Conservation (phyloP, 2,113 vertebrate genomes). For the Leuciscus idus region DNA sequence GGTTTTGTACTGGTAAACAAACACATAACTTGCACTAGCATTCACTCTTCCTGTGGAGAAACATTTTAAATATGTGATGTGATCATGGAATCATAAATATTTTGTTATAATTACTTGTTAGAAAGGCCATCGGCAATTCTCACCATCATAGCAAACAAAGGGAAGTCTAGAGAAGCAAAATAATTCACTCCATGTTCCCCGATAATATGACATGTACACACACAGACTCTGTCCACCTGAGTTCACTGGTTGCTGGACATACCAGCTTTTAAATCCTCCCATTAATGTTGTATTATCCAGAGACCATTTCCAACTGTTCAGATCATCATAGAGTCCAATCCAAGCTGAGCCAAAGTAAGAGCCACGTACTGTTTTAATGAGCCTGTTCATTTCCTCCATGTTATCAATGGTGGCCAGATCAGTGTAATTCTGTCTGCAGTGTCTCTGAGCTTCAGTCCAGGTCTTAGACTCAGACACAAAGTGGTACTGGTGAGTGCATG, state of each 20-base stretch:
- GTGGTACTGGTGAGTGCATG: slow-evolving; percentile 37
- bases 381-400: slow-evolving; percentile 18
- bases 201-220: background rate
- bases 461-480: slow-evolving; percentile 23
- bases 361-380: background rate
- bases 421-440: slow-evolving; percentile 44
- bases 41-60: background rate
- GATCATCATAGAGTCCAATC: slow-evolving; percentile 42
- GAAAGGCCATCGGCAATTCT: background rate
- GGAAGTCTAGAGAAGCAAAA: accelerated
- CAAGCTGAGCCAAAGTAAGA: slow-evolving; percentile 1
- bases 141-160: slow-evolving; percentile 43
- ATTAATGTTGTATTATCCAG: background rate
- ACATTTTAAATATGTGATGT: background rate
- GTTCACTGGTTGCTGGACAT: background rate
- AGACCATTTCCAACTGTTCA: slow-evolving; percentile 34
- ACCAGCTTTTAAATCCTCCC: slow-evolving; percentile 16
- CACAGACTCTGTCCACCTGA: slow-evolving; percentile 15
- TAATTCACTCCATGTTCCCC: background rate
- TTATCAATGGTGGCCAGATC: slow-evolving; percentile 38
- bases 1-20: background rate
- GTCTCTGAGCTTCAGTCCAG: slow-evolving; percentile 47
- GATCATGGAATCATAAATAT: background rate
- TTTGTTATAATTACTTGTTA: too few relatives aligned
- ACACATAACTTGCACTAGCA: background rate